These are phyloP conservation scores for Ostrea edulis DNA, from an alignment of 1,140 invertebrate species.

Conservation along the genomic window DNA sequence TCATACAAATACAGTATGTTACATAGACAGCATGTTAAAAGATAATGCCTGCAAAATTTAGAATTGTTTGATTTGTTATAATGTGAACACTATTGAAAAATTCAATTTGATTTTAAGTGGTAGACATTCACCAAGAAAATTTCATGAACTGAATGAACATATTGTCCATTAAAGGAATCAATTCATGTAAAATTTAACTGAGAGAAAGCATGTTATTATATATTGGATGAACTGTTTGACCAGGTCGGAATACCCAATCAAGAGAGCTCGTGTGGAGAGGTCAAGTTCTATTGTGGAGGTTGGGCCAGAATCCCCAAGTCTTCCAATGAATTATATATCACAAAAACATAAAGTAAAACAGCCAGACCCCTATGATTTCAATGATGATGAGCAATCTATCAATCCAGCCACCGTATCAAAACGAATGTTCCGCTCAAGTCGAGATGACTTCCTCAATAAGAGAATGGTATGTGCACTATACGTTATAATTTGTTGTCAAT, in stretches of 20 bases:
- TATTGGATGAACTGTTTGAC: neutral
- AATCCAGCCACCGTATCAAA: conserved; percentile 69
- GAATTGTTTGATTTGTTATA: no score
- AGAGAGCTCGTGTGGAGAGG: conserved; percentile 61
- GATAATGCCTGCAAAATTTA: no score
- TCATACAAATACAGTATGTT: neutral
- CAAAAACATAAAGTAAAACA: conserved; percentile 63
- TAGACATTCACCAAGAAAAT: no score
- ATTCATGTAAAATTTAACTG: neutral
- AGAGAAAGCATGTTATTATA: no score
- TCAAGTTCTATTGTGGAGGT: neutral
- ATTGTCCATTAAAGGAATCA: no score
- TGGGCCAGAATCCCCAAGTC: neutral
- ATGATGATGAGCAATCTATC: conserved; percentile 72
- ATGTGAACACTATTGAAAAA: neutral
- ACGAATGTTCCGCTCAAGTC: conserved; percentile 69
- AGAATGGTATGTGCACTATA: conserved; percentile 55
- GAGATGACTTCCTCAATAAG: conserved; percentile 69
- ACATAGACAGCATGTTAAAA: no score
- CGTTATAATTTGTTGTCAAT: no score
- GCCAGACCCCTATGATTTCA: conserved; percentile 77
- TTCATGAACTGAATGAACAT: no score
- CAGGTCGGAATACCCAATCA: conserved; percentile 64
- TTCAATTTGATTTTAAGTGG: neutral
- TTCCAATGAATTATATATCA: conserved; percentile 52